A percentile compares a stretch with the other conserved stretches of the same genome.
These are phyloP conservation scores for Nyleta sp. DNA, from an alignment of 2,888 invertebrate genomes.

Conservation along the genomic window DNA sequence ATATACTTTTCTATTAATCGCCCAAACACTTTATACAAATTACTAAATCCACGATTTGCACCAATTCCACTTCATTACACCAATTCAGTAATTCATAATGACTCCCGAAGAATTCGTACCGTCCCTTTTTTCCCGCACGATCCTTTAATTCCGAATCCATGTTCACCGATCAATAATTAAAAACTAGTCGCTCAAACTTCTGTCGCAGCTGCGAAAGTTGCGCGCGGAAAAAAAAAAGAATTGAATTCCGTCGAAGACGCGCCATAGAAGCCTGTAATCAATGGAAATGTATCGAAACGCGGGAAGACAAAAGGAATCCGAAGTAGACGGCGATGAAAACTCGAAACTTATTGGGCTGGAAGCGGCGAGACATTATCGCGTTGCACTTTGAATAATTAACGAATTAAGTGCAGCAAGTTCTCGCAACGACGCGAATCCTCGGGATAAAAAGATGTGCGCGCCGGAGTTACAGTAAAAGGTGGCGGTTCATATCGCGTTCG, in stretches of 20 bases:
- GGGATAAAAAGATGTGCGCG: constrained; percentile 59
- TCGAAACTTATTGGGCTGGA: constrained; percentile 59
- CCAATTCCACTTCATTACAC: no score
- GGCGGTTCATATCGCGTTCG: constrained; percentile 57
- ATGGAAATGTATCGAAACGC: constrained; percentile 64
- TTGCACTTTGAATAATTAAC: constrained; percentile 76
- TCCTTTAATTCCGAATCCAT: constrained; percentile 37
- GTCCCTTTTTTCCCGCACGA: background rate
- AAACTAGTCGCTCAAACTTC: constrained; percentile 46
- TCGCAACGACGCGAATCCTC: constrained; percentile 54
- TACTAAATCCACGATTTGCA: no score
- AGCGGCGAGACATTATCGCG: constrained; percentile 70
- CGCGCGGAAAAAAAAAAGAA: constrained; percentile 38
- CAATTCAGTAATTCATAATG: background rate
- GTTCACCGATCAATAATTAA: constrained; percentile 57
- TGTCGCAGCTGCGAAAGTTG: constrained; percentile 63
- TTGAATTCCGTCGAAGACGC: constrained; percentile 48
- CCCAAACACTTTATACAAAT: no score
- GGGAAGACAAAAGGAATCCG: constrained; percentile 54
- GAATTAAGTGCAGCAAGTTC: constrained; percentile 73
- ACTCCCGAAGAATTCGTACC: background rate
- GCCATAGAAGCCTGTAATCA: constrained; percentile 62
- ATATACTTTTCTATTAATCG: no score
- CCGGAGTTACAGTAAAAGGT: constrained; percentile 39
- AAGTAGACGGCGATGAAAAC: constrained; percentile 58